Base-by-base conservation (phyloP, 2,113 vertebrate genomes). In the Hypomesus transpacificus region DNA sequence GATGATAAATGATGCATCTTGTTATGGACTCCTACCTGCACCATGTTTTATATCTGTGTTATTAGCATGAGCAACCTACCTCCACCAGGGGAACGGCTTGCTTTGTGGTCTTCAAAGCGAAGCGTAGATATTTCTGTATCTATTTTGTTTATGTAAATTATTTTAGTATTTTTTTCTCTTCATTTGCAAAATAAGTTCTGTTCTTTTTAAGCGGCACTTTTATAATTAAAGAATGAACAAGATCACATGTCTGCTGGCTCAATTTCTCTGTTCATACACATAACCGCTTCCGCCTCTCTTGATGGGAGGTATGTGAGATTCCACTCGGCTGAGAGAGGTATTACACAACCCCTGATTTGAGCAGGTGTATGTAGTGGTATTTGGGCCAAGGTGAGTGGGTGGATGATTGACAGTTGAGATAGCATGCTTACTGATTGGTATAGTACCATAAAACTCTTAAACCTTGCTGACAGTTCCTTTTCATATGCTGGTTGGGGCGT, bases 91-190 rank as follows among this genome's bases (percentile, higher is more conserved):
- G 69, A 67, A 65, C 77, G 62, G 22, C 80, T 63, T 59, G 82
- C 77, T 68, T 52, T 63, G 65, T 77, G 69, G 77, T 83, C 74
- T 81, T 80, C 81, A 84, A 82, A 74, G 75, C 75, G 85, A 72
- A 89, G 84, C 88, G 85, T 71, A 89, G 39, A 78, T 76, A 76
- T 75, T 73, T 73, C 68, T 86, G 79, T 86, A 79, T 64, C 87
- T 86, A 79, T 77, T 67, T 68, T 52, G 85, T 3, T 80, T 82
- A 86, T 74, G 75, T 89, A 90, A 91, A 86, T 91, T 92, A 91
- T 92, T 90, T 86, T 88, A 74, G 69, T 69, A 4, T 73, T 75
- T 76, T 78, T 11, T 62, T 74, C 54, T 74, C 53, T 56, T 69
- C 60, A 64, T 62, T 59, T 59, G 59, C 69, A 60, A 64, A 64